phyloP scores from a whole-genome alignment of 2,888 invertebrate genomes.

The Neoascia interrupta region DNA sequence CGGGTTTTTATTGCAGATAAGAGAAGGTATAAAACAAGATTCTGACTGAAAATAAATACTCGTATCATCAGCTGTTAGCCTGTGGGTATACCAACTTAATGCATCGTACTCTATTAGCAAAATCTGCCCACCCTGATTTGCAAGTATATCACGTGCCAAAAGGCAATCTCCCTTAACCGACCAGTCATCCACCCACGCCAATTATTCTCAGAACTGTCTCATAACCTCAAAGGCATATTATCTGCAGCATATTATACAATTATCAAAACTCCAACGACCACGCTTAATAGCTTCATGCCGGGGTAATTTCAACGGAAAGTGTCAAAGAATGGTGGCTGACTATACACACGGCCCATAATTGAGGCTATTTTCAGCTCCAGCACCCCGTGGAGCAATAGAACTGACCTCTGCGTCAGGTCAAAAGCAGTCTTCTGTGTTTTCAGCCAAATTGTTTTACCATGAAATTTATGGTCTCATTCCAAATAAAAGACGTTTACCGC shows the following conservation, averaged over 20 bases:
- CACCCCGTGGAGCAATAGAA: slow-evolving; percentile 29
- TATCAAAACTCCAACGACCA: slow-evolving; percentile 23
- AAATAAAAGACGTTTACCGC: slow-evolving; percentile 41
- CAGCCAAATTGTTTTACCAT: neutral
- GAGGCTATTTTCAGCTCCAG: slow-evolving; percentile 58
- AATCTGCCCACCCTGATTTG: too few species aligned
- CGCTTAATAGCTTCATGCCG: slow-evolving; percentile 50
- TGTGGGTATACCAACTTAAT: too few species aligned
- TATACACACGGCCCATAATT: slow-evolving; percentile 33
- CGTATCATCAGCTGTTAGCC: too few species aligned
- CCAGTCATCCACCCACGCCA: too few species aligned
- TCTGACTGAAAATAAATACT: too few species aligned
- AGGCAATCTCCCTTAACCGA: too few species aligned
- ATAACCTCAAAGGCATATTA: too few species aligned
- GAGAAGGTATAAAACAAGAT: too few species aligned
- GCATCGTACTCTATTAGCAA: too few species aligned
- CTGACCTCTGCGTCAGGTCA: slow-evolving; percentile 34
- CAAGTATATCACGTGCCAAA: too few species aligned
- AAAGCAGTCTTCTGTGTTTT: neutral
- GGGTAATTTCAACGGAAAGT: slow-evolving; percentile 43
- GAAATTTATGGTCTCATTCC: slow-evolving; percentile 40
- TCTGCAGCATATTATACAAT: slow-evolving; percentile 5
- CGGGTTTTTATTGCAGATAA: too few species aligned
- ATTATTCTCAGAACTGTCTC: too few species aligned
- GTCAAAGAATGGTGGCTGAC: slow-evolving; percentile 42